These are phyloP conservation scores for Pterois miles DNA, from an alignment of 2,797 vertebrate species.

Conservation along the genomic window DNA sequence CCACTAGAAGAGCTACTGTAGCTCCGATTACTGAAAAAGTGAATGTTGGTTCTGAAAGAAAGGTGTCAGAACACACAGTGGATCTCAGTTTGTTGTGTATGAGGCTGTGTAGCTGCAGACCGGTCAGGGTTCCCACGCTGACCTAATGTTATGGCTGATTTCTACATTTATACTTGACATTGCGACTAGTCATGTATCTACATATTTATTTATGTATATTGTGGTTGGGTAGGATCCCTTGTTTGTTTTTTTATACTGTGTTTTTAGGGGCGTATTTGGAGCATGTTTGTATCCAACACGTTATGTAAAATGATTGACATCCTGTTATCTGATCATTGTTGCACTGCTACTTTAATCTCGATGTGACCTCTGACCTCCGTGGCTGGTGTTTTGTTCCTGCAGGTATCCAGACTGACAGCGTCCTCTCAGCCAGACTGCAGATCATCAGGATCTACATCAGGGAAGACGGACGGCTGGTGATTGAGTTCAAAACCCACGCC, in stretches of 20 bases:
- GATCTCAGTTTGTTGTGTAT: too few relatives aligned
- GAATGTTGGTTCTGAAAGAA: too few relatives aligned
- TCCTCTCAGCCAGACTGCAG: conserved; percentile 95
- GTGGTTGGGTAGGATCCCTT: fast-evolving
- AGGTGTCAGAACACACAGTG: too few relatives aligned
- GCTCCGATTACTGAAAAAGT: too few relatives aligned
- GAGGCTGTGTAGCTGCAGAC: too few relatives aligned
- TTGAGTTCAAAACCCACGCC: conserved; percentile 98
- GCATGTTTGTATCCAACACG: neutral
- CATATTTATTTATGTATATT: neutral
- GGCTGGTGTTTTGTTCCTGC: conserved; percentile 6
- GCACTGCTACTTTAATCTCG: neutral
- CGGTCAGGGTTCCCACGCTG: too few relatives aligned
- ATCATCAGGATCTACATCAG: conserved; percentile 98
- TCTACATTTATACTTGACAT: neutral
- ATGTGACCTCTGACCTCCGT: neutral
- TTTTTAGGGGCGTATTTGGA: neutral
- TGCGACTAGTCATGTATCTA: neutral
- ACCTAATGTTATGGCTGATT: too few relatives aligned
- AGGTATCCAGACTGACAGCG: conserved; percentile 99
- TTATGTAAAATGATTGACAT: neutral
- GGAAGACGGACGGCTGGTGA: conserved; percentile 95
- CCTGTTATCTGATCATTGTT: neutral
- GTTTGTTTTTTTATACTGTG: neutral
- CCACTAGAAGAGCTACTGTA: too few relatives aligned